A percentile compares a stretch with the other conserved stretches of the same genome.
phyloP scores from a whole-genome alignment of 2,113 vertebrate species.

The Motacilla tschutschensis region DNA sequence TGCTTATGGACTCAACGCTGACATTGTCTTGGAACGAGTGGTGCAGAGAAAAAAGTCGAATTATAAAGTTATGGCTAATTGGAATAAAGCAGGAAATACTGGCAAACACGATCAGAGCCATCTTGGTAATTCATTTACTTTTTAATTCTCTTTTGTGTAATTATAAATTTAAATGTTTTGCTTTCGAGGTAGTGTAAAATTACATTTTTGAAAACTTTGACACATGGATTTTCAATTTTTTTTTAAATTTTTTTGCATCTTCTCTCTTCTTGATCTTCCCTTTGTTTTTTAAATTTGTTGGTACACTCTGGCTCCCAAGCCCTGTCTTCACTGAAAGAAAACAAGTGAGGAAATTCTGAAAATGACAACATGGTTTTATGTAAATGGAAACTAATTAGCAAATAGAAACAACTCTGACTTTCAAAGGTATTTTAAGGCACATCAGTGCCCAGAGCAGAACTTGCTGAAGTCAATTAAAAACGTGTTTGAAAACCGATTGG shows the following conservation, averaged over 20 bases:
- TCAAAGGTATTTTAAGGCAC: background rate
- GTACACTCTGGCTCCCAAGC: background rate
- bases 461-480: background rate
- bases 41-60: background rate
- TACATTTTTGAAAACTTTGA: background rate
- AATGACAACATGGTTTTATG: background rate
- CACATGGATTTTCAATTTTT: accelerated
- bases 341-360: background rate
- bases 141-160: background rate
- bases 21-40: background rate
- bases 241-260: background rate
- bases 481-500: background rate
- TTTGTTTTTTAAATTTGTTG: background rate
- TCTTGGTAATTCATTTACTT: background rate
- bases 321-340: background rate
- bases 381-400: background rate
- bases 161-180: background rate
- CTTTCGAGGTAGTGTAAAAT: background rate
- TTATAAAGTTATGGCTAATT: background rate
- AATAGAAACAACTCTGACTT: background rate
- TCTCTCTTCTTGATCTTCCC: background rate
- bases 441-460: background rate
- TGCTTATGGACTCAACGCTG: background rate
- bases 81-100: background rate
- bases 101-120: background rate